These are phyloP conservation scores for Crematogaster levior DNA, from an alignment of 2,888 invertebrate species.

Conservation along the genomic window DNA sequence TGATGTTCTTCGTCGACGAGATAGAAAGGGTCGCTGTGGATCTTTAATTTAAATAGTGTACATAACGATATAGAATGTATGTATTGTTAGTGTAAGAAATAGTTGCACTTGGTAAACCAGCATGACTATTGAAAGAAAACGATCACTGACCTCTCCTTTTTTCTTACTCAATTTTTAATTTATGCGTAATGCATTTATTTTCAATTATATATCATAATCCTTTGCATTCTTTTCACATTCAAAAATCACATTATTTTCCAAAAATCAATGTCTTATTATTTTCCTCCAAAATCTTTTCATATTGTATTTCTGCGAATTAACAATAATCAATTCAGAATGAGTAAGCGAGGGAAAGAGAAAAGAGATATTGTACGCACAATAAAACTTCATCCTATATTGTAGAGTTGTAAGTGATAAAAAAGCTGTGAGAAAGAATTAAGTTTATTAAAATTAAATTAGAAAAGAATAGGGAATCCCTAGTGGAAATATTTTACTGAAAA, in stretches of 20 bases:
- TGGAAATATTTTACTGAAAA: too few species aligned
- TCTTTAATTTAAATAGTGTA: conserved; percentile 79
- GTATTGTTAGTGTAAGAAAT: conserved; percentile 27
- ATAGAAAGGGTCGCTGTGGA: conserved; percentile 94
- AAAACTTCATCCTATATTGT: background rate
- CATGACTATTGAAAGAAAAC: background rate
- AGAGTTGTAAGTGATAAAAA: background rate
- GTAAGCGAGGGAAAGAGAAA: too few species aligned
- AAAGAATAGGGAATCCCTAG: too few species aligned
- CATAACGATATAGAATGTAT: conserved; percentile 33
- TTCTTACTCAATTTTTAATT: background rate
- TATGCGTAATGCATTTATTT: background rate
- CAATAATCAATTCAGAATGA: too few species aligned
- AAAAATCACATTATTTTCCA: too few species aligned
- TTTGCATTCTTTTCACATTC: background rate
- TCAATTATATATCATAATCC: background rate
- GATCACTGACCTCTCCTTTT: background rate
- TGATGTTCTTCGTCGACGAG: conserved; percentile 95
- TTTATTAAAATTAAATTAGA: background rate
- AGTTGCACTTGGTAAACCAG: conserved; percentile 12
- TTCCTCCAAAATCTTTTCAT: too few species aligned
- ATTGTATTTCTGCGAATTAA: too few species aligned
- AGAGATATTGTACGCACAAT: background rate
- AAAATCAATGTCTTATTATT: background rate
- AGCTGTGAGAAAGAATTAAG: background rate